These are phyloP conservation scores for Andrena flavipes DNA, from an alignment of 2,888 invertebrate genomes.

Conservation along the genomic window DNA sequence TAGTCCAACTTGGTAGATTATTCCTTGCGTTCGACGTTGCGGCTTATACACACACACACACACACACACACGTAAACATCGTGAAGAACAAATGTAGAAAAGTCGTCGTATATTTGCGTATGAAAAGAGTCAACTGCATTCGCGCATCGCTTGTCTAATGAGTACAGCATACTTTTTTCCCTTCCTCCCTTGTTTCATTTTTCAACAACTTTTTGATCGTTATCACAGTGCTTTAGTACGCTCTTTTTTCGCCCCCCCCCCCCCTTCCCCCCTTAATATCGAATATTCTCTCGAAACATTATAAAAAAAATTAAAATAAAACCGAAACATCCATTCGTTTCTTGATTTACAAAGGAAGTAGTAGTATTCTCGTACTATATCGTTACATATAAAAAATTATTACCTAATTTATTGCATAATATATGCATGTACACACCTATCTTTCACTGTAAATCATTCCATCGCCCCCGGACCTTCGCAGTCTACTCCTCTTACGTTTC, in stretches of 20 bases:
- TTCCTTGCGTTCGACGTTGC: slow-evolving; percentile 8
- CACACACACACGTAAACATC: background rate
- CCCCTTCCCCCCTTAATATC: slow-evolving; percentile 30
- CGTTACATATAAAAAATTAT: slow-evolving; percentile 61
- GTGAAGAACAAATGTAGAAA: slow-evolving; percentile 43
- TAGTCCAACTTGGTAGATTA: slow-evolving; percentile 12
- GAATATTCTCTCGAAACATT: slow-evolving; percentile 47
- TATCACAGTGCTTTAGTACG: slow-evolving; percentile 68
- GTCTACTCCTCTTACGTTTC: background rate
- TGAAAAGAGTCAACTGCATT: slow-evolving; percentile 38
- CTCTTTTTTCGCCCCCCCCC: slow-evolving; percentile 26
- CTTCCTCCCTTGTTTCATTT: background rate
- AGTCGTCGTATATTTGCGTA: slow-evolving; percentile 22
- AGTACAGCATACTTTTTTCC: slow-evolving; percentile 16
- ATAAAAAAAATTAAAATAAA: slow-evolving; percentile 26
- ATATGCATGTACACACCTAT: slow-evolving; percentile 50
- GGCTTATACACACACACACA: background rate
- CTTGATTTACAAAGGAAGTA: slow-evolving; percentile 38
- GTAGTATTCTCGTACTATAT: slow-evolving; percentile 33
- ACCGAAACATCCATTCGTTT: slow-evolving; percentile 45
- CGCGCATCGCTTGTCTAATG: slow-evolving; percentile 17
- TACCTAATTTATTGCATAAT: slow-evolving; percentile 63
- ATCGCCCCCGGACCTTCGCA: slow-evolving; percentile 14
- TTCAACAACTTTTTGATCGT: slow-evolving; percentile 40
- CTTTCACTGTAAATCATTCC: slow-evolving; percentile 31